A percentile compares a stretch with the other conserved stretches of the same genome.
phyloP scores from a whole-genome alignment of 2,113 vertebrate species.

The Capreolus pygargus region DNA sequence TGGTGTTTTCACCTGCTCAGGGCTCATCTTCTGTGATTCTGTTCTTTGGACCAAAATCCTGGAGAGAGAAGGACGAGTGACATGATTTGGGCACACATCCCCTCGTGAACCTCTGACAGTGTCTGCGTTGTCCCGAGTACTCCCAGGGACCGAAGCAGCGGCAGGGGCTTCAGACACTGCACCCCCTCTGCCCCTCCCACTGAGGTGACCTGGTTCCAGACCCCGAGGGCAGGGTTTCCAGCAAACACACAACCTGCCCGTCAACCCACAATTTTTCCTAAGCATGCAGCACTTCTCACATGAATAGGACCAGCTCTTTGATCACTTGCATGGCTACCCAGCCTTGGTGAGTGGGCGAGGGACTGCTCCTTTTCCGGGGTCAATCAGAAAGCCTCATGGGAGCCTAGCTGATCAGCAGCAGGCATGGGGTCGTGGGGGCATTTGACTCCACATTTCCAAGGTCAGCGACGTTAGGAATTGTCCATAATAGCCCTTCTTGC shows the following conservation, averaged over 20 bases:
- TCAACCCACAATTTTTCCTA: not conserved
- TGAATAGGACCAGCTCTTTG: not conserved
- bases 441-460: not conserved
- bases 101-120: not conserved
- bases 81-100: not conserved
- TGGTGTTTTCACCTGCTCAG: not conserved
- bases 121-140: not conserved
- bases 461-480: fast-evolving
- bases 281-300: too few relatives aligned
- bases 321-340: not conserved
- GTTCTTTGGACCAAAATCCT: not conserved
- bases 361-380: not conserved
- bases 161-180: not conserved
- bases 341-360: not conserved
- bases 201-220: not conserved
- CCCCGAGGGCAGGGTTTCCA: not conserved
- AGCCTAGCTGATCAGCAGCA: too few relatives aligned
- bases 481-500: fast-evolving
- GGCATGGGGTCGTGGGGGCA: not conserved
- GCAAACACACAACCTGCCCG: not conserved
- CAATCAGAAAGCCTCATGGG: not conserved
- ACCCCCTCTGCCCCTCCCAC: not conserved
- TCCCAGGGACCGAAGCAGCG: not conserved
- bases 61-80: not conserved
- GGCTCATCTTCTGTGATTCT: not conserved